Evolutionary conservation across 2,113 vertebrate species (phyloP), one percentile per base, ranked within the genome.

Genomic region (Dromas ardeola): DNA sequence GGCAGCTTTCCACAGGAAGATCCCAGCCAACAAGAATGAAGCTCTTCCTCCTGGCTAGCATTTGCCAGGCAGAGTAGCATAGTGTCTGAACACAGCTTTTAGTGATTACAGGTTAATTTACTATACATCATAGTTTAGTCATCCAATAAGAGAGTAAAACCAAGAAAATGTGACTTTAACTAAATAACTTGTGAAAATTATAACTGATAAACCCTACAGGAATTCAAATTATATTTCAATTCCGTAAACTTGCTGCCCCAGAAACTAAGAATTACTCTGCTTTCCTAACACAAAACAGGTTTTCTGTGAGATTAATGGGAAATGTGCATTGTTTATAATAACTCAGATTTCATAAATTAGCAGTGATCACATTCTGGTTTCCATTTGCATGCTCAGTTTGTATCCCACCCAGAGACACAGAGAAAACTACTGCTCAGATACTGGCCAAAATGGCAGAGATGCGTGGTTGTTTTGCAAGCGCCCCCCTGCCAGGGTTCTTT

Each of bases 151-250:
- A 81, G 40, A 92, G 32, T 59, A 85, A 94, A 94, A 90, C 13
- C 21, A 79, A 89, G 81, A 89, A 94, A 94, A 82, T 85, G 56
- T 91, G 66, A 95, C 65, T 95, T 95, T 71, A 94, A 62, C 55
- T 71, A 96, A 94, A 71, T 89, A 93, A 96, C 89, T 95, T 97
- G 94, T 94, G 84, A 86, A 95, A 95, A 90, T 96, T 85, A 43
- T 93, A 86, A 78, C 86, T 91, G 50, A 91, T 93, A 95, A 91
- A 88, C 63, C 71, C 71, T 90, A 94, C 81, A 93, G 93, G 80
- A 96, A 97, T 97, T 95, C 70, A 89, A 95, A 93, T 81, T 92
- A 78, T 73, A 76, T 95, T 94, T 97, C 90, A 91, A 91, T 97
- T 98, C 86, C 17, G 21, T 76, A 92, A 95, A 88, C 74, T 95